phyloP scores from a whole-genome alignment of 2,888 invertebrate species.

The Antheraea assamensis region DNA sequence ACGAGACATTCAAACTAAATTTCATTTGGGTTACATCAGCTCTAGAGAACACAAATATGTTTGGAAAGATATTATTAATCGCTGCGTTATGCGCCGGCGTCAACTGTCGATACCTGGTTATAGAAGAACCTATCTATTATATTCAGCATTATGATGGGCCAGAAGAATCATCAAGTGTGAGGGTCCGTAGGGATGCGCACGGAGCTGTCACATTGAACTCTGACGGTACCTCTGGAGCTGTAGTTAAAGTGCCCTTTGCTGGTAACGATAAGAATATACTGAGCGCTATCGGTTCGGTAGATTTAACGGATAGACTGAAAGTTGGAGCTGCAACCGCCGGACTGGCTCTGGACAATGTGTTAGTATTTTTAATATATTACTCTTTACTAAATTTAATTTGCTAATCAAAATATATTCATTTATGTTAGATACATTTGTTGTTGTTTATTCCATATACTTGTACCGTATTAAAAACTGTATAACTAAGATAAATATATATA shows the following conservation, averaged over 20 bases:
- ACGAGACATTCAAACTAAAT: neutral
- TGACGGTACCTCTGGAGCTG: slow-evolving; percentile 29
- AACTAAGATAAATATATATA: neutral
- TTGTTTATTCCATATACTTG: neutral
- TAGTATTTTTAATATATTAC: neutral
- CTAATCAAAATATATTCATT: neutral
- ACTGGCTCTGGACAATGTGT: slow-evolving; percentile 14
- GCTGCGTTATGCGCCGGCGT: slow-evolving; percentile 10
- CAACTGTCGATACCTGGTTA: slow-evolving; percentile 14
- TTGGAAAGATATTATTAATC: slow-evolving; percentile 15
- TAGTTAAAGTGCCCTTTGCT: slow-evolving; percentile 29
- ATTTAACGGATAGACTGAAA: neutral
- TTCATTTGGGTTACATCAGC: neutral
- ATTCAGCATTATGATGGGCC: slow-evolving; percentile 12
- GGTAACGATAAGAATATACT: slow-evolving; percentile 31
- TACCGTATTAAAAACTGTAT: neutral
- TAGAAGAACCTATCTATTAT: slow-evolving; percentile 10
- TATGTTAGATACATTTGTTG: neutral
- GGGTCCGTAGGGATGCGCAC: slow-evolving; percentile 29
- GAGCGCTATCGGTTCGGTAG: slow-evolving; percentile 30
- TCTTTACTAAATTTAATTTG: neutral
- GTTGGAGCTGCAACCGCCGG: slow-evolving; percentile 12
- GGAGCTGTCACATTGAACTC: slow-evolving; percentile 26
- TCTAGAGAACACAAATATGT: neutral
- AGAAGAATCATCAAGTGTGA: slow-evolving; percentile 3